Evolutionary conservation across 1,140 invertebrate genomes (phyloP), one percentile per base, ranked within the genome.

Genomic region (Aphelinus atriplicis): DNA sequence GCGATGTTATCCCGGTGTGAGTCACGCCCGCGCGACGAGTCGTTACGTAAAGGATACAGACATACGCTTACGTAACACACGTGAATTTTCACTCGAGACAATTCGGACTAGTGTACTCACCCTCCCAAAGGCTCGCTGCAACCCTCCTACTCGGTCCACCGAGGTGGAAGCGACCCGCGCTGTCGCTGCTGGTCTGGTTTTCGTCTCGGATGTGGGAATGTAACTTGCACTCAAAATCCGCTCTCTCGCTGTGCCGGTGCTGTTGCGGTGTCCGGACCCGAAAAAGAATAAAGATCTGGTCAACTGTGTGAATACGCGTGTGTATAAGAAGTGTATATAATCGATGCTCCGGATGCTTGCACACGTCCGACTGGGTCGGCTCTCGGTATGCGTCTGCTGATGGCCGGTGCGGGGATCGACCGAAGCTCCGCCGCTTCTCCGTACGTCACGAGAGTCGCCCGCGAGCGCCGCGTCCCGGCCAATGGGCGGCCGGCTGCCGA

Each of bases 121-220:
- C 67, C 67, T 69, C 67, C 67, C 56, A 69, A 69, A 69, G 47
- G 6, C 43, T 69, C n/a, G 5, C 55, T 26, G 2, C 55, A 26
- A 58, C 47, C 10, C 45, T 48, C n/a, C 55, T 42, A 69, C 67
- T 48, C 43, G n/a, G 46, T 60, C 55, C 67, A 58, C 67, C 45
- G 5, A 56, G 9, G 67, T 48, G 67, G 67, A 48, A 69, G 56
- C 43, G 67, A 58, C 67, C 45, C 7, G 46, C 56, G 47, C 46
- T 7, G 56, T 60, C 56, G 67, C 65, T 67, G 65, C 9, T 10
- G 42, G 7, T 46, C 6, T 10, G 55, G 9, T 3, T 67, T 42
- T 65, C 42, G 65, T 45, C 53, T 9, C 65, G 65, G 45, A 56
- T 43, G 65, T 65, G 46, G 47, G 26, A 26, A 26, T 26, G 26